Evolutionary conservation across 1,140 invertebrate species (phyloP), one percentile per base, ranked within the genome.

Genomic region (Goniozus legneri): DNA sequence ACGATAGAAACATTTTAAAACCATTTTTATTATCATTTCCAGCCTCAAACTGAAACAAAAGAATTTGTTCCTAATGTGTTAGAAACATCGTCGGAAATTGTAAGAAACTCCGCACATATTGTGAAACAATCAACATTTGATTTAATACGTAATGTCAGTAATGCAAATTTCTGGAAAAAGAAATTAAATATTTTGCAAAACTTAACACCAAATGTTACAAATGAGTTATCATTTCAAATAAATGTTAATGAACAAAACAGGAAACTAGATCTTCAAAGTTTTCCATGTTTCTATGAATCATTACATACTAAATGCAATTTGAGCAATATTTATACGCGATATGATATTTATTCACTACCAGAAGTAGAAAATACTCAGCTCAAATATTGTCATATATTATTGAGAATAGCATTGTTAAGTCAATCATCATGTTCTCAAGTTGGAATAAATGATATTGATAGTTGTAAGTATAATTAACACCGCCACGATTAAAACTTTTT

Each of bases 31-130:
- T 38, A 32, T 50, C 43, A 36, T 49, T 57, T 64, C 31, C 19
- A 74, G 71, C 63, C 64, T 19, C 57, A 65, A 37, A 20, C 56
- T 40, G 70, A 76, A 50, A 58, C 50, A 4, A 69, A 65, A 54
- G 71, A 75, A 44, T 71, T 76, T 27, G 62, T 76, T 39, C 73
- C 74, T 39, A 73, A 73, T 43, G 66, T 76, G 36, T 54, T 74
- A 13, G 62, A 67, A 63, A 71, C 69, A 14, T 75, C 72, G n/a
- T 68, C 69, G 0, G 67, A 62, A 22, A 54, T 76, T 18, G 72
- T 76, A 0, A 75, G 71, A 56, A 67, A 48, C 52, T 76, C 72
- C 8, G 73, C 74, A 3, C 60, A 60, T 37, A 58, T 72, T 8
- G 67, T 76, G 32, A 75, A 65, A 34, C 43, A 71, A 32, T 76